Percentiles rank a stretch among this genome's conserved stretches.
Conservation (phyloP, 1,140 invertebrate species). For the Subanguina moxae region DNA sequence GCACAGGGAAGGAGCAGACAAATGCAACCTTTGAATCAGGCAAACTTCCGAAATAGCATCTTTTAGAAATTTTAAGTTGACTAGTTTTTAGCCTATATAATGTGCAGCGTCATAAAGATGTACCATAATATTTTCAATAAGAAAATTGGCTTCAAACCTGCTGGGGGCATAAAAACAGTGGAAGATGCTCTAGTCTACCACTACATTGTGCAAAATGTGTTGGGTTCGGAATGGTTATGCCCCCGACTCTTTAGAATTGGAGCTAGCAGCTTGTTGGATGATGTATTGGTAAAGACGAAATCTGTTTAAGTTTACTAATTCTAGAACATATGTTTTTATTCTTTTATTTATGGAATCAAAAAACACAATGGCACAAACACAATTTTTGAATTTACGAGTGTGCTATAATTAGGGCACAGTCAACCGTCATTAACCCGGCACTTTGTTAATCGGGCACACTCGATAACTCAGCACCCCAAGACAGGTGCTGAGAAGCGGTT, state of each 20-base stretch:
- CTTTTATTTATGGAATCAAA: too few species aligned
- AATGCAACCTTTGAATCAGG: slow-evolving; percentile 94
- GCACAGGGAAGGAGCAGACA: slow-evolving; percentile 90
- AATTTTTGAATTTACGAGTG: too few species aligned
- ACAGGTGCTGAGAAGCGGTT: too few species aligned
- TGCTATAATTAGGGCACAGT: too few species aligned
- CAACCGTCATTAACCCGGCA: too few species aligned
- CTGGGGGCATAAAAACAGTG: slow-evolving; percentile 85
- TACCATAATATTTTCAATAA: slow-evolving; percentile 59
- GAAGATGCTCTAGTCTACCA: slow-evolving; percentile 83
- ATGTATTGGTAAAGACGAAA: slow-evolving; percentile 10
- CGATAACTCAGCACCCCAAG: too few species aligned
- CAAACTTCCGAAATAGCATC: slow-evolving; percentile 67
- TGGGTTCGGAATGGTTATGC: slow-evolving; percentile 81
- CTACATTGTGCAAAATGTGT: slow-evolving; percentile 74
- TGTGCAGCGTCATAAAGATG: slow-evolving; percentile 63
- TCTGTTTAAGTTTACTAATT: too few species aligned
- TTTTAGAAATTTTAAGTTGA: too few species aligned
- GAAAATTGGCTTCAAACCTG: slow-evolving; percentile 84
- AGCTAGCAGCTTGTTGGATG: slow-evolving; percentile 79
- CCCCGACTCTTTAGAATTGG: slow-evolving; percentile 84
- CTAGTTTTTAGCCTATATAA: too few species aligned
- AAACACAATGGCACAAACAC: too few species aligned
- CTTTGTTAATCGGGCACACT: too few species aligned
- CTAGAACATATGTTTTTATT: too few species aligned